These are phyloP conservation scores for Temnothorax curvispinosus DNA, from an alignment of 1,140 invertebrate genomes.

Conservation along the genomic window DNA sequence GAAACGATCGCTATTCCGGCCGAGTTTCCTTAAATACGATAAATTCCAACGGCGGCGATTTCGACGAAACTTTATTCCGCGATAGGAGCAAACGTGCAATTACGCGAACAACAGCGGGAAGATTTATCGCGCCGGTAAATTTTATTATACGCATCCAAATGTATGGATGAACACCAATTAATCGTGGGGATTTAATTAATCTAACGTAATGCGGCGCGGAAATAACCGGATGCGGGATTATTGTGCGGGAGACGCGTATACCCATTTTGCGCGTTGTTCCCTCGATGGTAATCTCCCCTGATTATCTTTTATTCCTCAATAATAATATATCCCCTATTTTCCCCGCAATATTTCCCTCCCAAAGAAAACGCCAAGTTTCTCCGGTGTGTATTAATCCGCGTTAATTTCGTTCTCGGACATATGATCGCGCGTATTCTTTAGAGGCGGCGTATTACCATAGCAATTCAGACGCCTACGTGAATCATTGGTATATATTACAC, in stretches of 20 bases:
- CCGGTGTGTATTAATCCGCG: background rate
- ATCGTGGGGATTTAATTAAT: constrained; percentile 58
- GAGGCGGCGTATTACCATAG: constrained; percentile 1
- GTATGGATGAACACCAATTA: constrained; percentile 54
- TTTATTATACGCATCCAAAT: constrained; percentile 38
- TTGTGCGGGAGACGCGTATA: constrained; percentile 10
- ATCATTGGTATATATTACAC: background rate
- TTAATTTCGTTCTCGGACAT: background rate
- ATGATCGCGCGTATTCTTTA: constrained; percentile 1
- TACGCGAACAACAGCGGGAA: constrained; percentile 26
- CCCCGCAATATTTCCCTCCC: background rate
- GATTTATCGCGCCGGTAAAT: constrained; percentile 50
- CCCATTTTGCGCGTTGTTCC: constrained; percentile 18
- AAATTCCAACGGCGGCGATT: constrained; percentile 12
- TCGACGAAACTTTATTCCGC: constrained; percentile 14
- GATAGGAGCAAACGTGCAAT: constrained; percentile 7
- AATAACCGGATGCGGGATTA: constrained; percentile 44
- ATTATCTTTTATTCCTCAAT: constrained; percentile 48
- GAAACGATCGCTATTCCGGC: background rate
- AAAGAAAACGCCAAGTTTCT: background rate
- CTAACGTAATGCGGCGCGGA: constrained; percentile 42
- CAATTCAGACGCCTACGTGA: constrained; percentile 23
- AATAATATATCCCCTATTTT: constrained; percentile 13
- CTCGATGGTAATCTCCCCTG: constrained; percentile 21
- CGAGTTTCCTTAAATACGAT: constrained; percentile 11